Evolutionary conservation across 2,797 vertebrate genomes (phyloP).

Genomic region (Carcharodon carcharias): DNA sequence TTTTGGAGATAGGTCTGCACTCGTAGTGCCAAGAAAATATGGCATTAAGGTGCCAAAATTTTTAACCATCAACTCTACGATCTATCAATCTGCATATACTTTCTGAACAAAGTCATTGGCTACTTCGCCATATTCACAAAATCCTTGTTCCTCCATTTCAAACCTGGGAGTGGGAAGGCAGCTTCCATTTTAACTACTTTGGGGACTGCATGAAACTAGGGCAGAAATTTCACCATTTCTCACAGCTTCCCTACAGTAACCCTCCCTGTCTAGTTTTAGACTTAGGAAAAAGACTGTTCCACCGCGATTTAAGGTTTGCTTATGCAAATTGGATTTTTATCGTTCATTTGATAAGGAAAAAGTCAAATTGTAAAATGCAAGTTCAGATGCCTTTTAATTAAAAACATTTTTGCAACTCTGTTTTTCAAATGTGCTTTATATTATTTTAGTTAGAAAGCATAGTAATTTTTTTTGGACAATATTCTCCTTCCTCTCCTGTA

Average conservation of each 20-base stretch:
- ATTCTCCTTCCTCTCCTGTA: not conserved
- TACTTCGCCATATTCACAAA: not conserved
- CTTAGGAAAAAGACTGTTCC: not conserved
- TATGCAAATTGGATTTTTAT: not conserved
- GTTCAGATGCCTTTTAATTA: not conserved
- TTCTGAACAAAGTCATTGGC: not conserved
- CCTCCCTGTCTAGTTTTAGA: not conserved
- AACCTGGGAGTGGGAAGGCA: not conserved
- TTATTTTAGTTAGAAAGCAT: not conserved
- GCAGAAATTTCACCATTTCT: not conserved
- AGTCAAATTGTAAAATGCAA: not conserved
- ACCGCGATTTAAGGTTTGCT: not conserved
- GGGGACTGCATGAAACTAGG: not conserved
- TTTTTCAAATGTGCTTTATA: not conserved
- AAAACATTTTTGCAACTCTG: not conserved
- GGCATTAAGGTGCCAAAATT: too few relatives aligned
- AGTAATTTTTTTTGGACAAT: not conserved
- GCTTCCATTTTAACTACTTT: not conserved
- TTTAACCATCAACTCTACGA: not conserved
- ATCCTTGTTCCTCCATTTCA: not conserved
- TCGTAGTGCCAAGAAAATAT: not conserved
- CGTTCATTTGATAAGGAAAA: not conserved
- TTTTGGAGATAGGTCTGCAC: too few relatives aligned
- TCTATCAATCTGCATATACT: not conserved
- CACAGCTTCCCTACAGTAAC: not conserved